phyloP scores from a whole-genome alignment of 2,797 vertebrate species.

The Myotis planiceps region DNA sequence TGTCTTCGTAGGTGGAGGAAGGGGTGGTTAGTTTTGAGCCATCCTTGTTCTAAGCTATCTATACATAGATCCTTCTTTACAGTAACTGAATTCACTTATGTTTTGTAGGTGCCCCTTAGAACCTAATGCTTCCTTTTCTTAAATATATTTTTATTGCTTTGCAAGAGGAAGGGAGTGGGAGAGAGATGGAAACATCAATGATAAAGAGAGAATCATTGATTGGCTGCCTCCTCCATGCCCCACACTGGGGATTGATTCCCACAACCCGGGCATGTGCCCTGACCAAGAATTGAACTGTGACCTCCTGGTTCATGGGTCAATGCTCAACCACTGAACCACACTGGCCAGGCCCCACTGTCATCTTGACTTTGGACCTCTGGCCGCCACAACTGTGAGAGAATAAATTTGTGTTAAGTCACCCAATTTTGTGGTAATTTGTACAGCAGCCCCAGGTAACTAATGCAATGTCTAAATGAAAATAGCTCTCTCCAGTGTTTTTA shows the following conservation, averaged over 20 bases:
- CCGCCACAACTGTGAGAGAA: background rate
- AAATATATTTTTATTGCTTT: too few relatives aligned
- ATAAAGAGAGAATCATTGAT: too few relatives aligned
- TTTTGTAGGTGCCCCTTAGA: background rate
- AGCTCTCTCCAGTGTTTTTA: background rate
- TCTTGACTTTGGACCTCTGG: background rate
- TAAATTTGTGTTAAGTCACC: background rate
- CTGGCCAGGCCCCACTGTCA: rapidly evolving
- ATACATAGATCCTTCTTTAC: background rate
- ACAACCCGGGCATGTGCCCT: too few relatives aligned
- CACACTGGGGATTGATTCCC: too few relatives aligned
- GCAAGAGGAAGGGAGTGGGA: too few relatives aligned
- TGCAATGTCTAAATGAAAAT: background rate
- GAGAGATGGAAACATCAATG: too few relatives aligned
- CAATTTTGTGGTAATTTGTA: background rate
- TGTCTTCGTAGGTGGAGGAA: background rate
- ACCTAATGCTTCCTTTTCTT: too few relatives aligned
- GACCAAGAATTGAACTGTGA: too few relatives aligned
- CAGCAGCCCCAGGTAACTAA: background rate
- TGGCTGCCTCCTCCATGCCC: too few relatives aligned
- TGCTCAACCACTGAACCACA: too few relatives aligned
- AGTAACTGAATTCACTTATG: background rate
- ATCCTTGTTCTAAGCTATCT: background rate
- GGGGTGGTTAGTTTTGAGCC: background rate
- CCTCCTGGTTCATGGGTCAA: too few relatives aligned